Evolutionary conservation across 2,113 vertebrate genomes (phyloP).

Genomic region (Pogonocichla stellata): DNA sequence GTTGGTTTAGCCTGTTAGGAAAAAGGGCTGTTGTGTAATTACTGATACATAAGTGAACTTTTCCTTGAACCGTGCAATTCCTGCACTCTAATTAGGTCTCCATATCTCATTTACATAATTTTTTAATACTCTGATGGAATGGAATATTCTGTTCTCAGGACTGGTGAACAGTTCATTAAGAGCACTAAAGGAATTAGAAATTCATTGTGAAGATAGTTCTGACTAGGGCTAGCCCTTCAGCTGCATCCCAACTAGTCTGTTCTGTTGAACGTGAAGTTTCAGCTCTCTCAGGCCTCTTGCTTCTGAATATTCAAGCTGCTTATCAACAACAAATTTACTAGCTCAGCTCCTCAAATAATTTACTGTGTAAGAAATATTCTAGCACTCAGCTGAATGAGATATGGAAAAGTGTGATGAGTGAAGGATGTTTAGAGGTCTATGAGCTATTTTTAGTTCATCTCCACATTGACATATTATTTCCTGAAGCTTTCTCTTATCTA

Average conservation of each 20-base stretch:
- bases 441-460: not conserved
- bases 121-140: not conserved
- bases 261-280: not conserved
- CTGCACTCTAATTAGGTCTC: constrained; percentile 16
- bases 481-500: not conserved
- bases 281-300: not conserved
- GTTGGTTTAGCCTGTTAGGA: constrained; percentile 20
- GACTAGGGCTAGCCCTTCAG: not conserved
- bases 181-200: not conserved
- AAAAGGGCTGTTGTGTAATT: constrained; percentile 29
- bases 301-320: not conserved
- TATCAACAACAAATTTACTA: not conserved
- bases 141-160: constrained; percentile 6
- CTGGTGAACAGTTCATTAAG: not conserved
- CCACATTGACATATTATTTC: not conserved
- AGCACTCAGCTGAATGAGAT: not conserved
- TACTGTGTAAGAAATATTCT: not conserved
- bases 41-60: constrained; percentile 18
- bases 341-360: not conserved
- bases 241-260: not conserved
- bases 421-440: not conserved
- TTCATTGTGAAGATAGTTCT: not conserved
- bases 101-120: constrained; percentile 24
- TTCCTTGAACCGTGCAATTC: constrained; percentile 12
- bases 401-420: not conserved